Conservation (phyloP, 2,113 vertebrate species). For the Synodontis membranacea region DNA sequence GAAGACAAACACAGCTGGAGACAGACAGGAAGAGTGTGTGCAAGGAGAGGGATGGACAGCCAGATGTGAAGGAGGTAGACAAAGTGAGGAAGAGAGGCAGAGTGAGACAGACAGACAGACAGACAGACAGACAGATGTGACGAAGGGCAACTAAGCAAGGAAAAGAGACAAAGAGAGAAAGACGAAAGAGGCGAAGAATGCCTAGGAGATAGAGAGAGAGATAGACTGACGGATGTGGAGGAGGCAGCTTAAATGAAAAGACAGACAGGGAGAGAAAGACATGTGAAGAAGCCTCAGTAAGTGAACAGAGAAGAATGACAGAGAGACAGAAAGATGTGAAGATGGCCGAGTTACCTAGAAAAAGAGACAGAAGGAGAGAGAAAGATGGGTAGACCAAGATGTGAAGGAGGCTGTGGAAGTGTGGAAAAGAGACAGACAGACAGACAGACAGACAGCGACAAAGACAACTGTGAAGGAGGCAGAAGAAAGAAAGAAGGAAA, state of each 20-base stretch:
- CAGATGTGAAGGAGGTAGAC: neutral
- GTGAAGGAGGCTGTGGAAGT: neutral
- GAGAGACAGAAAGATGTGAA: neutral
- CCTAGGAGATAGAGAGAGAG: neutral
- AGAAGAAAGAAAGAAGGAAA: neutral
- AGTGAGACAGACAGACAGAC: conserved; percentile 11
- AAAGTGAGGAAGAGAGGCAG: neutral
- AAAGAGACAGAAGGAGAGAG: conserved; percentile 58
- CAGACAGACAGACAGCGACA: neutral
- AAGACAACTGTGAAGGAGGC: neutral
- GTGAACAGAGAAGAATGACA: neutral
- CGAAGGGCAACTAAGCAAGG: neutral
- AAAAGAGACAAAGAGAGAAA: neutral
- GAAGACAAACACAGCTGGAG: neutral
- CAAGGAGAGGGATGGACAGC: neutral
- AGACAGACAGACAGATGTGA: neutral
- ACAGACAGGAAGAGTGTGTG: neutral
- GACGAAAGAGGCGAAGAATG: neutral
- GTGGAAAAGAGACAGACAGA: neutral
- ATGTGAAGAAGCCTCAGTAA: neutral
- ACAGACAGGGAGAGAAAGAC: neutral
- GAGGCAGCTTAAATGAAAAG: neutral
- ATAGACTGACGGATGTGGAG: neutral
- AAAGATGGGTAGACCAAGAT: conserved; percentile 22
- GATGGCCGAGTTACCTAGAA: conserved; percentile 3